A percentile compares a stretch with the other conserved stretches of the same genome.
These are phyloP conservation scores for Parelbella ahira DNA, from an alignment of 2,888 invertebrate species.

Conservation along the genomic window DNA sequence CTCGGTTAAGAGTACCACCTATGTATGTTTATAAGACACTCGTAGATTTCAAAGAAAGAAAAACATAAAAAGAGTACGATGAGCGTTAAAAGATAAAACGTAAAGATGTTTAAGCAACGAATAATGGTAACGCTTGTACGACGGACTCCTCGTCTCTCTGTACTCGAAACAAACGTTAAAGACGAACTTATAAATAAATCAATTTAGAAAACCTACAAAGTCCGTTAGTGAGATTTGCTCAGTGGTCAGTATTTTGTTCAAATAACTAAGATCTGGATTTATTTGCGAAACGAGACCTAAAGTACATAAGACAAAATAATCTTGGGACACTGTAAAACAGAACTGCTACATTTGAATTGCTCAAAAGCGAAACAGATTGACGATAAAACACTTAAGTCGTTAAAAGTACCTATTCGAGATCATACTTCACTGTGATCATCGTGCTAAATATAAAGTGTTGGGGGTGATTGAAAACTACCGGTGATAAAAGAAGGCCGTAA, in stretches of 20 bases:
- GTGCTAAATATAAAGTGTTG: too few relatives aligned
- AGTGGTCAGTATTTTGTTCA: constrained; percentile 15
- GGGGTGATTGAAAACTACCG: constrained; percentile 12
- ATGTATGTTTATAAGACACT: too few relatives aligned
- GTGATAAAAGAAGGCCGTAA: constrained; percentile 12
- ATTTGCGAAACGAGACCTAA: too few relatives aligned
- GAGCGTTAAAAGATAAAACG: constrained; percentile 36
- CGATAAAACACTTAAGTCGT: too few relatives aligned
- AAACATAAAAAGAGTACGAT: constrained; percentile 14
- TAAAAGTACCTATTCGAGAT: too few relatives aligned
- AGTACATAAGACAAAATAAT: too few relatives aligned
- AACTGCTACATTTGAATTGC: too few relatives aligned
- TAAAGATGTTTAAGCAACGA: constrained; percentile 31
- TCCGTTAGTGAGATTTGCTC: constrained; percentile 32
- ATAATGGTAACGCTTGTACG: constrained; percentile 34
- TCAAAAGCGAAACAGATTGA: too few relatives aligned
- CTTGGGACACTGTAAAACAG: too few relatives aligned
- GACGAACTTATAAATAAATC: constrained; percentile 42
- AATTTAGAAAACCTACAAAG: constrained; percentile 36
- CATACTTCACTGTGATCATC: too few relatives aligned
- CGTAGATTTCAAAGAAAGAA: background rate
- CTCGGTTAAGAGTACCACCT: too few relatives aligned
- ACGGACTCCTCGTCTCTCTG: constrained; percentile 31
- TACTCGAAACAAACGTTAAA: constrained; percentile 30
- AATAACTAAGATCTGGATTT: constrained; percentile 13